Evolutionary conservation across 2,113 vertebrate species (phyloP).

Genomic region (Salvelinus alpinus): DNA sequence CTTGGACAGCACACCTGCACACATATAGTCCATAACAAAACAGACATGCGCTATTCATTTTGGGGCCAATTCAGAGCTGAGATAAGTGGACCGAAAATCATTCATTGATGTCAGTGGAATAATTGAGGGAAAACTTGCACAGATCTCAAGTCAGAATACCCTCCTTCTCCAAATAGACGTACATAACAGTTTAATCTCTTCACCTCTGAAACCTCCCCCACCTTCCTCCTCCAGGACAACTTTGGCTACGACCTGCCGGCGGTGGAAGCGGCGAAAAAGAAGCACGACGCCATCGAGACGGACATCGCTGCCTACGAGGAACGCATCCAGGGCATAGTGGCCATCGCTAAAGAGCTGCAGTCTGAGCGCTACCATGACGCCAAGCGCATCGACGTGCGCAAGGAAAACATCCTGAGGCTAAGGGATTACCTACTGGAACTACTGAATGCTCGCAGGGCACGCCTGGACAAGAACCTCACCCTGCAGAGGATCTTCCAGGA

Average conservation of each 20-base stretch:
- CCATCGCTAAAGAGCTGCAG: slow-evolving; percentile 89
- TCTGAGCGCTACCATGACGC: slow-evolving; percentile 90
- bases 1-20: too few species aligned
- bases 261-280: slow-evolving; percentile 96
- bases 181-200: too few species aligned
- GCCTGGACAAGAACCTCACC: slow-evolving; percentile 87
- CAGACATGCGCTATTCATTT: too few species aligned
- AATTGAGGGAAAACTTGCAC: too few species aligned
- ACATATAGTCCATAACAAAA: too few species aligned
- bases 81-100: too few species aligned
- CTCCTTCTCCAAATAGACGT: too few species aligned
- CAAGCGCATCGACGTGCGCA: slow-evolving; percentile 86
- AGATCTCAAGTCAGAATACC: too few species aligned
- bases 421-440: slow-evolving; percentile 94
- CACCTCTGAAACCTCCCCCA: not conserved
- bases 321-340: slow-evolving; percentile 84
- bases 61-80: too few species aligned
- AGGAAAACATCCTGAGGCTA: slow-evolving; percentile 89
- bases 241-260: slow-evolving; percentile 92
- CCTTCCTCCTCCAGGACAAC: slow-evolving; percentile 82
- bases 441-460: slow-evolving; percentile 80
- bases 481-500: slow-evolving; percentile 96
- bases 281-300: slow-evolving; percentile 95
- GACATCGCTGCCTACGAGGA: slow-evolving; percentile 92
- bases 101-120: too few species aligned